Evolutionary conservation across 2,113 vertebrate species (phyloP), one percentile per base, ranked within the genome.

Genomic region (Actinemys pallida): DNA sequence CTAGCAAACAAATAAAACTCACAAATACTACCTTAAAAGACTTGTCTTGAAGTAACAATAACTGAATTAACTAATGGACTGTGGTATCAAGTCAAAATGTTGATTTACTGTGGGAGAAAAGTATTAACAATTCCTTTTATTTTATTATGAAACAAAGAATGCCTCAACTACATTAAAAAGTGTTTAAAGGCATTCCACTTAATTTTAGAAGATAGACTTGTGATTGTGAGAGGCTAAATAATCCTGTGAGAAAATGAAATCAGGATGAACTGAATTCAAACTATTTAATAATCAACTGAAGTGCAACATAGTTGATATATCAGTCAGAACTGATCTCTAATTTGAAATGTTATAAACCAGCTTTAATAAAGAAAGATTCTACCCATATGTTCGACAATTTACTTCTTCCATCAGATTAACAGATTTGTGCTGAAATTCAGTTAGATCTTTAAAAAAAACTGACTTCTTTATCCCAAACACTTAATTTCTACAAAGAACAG

Each of bases 351-450:
- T 86, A 84, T 65, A 92, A 94, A 92, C 29, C 91, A 90, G 82
- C 47, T 93, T 86, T 90, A 91, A 76, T 53, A 91, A 47, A 86
- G 90, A 91, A 92, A 95, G 81, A 94, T 93, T 52, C 83, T 84
- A 54, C 49, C 95, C 94, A 92, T 91, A 95, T 94, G 94, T 87
- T 97, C 84, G 91, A 42, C 91, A 96, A 97, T 96, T 97, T 96
- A 97, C 80, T 92, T 91, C 76, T 92, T 94, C 94, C 87, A 95
- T 56, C 95, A 97, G 97, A 98, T 97, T 94, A 98, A 96, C 89
- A 98, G 92, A 96, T 97, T 87, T 97, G 57, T 92, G 84, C 88
- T 91, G 89, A 90, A 97, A 93, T 90, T 85, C 84, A 89, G 89
- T 85, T 81, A 86, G 56, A 89, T 69, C 31, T 91, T 81, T 5